Evolutionary conservation across 2,888 invertebrate species (phyloP).

Genomic region (Pristionchus fissidentatus): DNA sequence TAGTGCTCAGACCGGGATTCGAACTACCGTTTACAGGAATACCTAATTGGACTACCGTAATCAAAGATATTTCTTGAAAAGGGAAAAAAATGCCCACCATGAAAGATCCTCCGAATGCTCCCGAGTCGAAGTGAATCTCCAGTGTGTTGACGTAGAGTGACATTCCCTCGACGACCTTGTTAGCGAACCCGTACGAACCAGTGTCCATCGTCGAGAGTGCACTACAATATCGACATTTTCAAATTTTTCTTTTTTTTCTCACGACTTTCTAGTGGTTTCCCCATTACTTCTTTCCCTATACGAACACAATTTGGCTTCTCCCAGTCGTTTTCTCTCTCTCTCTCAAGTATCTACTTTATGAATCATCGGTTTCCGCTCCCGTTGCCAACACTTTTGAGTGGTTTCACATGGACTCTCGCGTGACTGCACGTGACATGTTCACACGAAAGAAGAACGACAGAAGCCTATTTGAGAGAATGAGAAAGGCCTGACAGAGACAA

Average conservation of each 20-base stretch:
- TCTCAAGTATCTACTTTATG: too few species aligned
- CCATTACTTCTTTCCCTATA: not conserved
- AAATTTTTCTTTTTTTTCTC: not conserved
- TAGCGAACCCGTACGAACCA: slow-evolving; percentile 85
- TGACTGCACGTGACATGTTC: not conserved
- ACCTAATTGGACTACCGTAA: not conserved
- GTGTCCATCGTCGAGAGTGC: slow-evolving; percentile 50
- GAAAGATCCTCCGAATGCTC: slow-evolving; percentile 93
- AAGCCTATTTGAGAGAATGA: not conserved
- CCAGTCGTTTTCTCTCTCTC: too few species aligned
- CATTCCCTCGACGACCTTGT: slow-evolving; percentile 97
- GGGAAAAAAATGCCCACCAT: slow-evolving; percentile 83
- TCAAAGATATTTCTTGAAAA: too few species aligned
- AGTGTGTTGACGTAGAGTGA: slow-evolving; percentile 95
- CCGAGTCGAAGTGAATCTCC: slow-evolving; percentile 91
- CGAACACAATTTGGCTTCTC: not conserved
- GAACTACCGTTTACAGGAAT: not conserved
- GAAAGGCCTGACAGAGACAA: not conserved
- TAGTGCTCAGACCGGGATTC: too few species aligned
- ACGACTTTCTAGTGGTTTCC: not conserved
- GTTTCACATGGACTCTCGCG: not conserved
- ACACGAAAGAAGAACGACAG: not conserved
- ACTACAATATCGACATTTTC: not conserved
- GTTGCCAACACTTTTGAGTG: not conserved
- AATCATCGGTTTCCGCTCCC: not conserved